phyloP scores from a whole-genome alignment of 2,888 invertebrate genomes.

The Sarcophaga rosellei region DNA sequence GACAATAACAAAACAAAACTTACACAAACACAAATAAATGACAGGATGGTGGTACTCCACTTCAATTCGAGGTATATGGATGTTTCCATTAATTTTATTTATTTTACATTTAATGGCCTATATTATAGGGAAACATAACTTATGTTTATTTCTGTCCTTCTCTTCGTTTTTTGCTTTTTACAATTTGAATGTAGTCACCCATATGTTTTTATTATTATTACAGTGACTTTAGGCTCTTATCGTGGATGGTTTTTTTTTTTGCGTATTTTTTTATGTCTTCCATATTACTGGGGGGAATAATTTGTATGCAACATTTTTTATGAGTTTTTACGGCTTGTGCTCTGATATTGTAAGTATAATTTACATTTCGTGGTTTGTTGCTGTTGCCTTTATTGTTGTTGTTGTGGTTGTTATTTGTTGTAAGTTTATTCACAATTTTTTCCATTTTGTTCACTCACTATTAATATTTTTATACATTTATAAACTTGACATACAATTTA shows the following conservation, averaged over 20 bases:
- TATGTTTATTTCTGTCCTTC: too few relatives aligned
- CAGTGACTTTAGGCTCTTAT: background rate
- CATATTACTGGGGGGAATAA: background rate
- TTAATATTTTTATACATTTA: too few relatives aligned
- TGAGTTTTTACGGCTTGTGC: background rate
- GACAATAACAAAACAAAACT: background rate
- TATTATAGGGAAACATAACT: too few relatives aligned
- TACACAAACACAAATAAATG: background rate
- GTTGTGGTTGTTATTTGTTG: background rate
- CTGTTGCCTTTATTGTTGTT: background rate
- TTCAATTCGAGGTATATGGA: background rate
- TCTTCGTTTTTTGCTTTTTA: too few relatives aligned
- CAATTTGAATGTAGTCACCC: background rate
- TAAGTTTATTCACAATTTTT: too few relatives aligned
- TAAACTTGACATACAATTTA: too few relatives aligned
- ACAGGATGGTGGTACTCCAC: background rate
- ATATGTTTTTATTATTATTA: slow-evolving; percentile 12
- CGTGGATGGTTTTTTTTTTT: background rate
- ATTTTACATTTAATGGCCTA: too few relatives aligned
- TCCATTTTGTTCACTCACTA: too few relatives aligned
- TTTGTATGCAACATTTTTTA: slow-evolving; percentile 21
- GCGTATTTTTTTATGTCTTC: background rate
- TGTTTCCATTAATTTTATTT: background rate
- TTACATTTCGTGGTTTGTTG: slow-evolving; percentile 18
- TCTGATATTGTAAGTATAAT: background rate